A percentile compares a stretch with the other conserved stretches of the same genome.
Evolutionary conservation across 2,797 vertebrate genomes (phyloP).

Genomic region (Dromococcyx pavoninus): DNA sequence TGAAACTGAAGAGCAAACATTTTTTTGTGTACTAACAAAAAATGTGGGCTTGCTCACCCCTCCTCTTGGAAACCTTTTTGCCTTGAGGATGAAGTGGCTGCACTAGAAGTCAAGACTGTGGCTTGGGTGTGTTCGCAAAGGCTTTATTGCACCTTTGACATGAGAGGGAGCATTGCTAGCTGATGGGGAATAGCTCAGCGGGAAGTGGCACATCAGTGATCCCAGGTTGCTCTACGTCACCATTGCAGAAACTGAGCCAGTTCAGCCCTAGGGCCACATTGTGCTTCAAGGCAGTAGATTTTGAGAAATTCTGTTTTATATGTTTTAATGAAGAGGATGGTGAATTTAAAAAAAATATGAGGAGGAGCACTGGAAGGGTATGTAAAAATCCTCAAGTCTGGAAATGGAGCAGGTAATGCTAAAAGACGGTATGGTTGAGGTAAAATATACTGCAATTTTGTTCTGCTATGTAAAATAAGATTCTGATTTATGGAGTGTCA

Average conservation of each 20-base stretch:
- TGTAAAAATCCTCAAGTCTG: constrained; percentile 10
- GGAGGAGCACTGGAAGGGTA: not conserved
- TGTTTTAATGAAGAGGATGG: not conserved
- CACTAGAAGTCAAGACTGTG: not conserved
- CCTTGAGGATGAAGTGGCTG: not conserved
- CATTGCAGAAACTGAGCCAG: not conserved
- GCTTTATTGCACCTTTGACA: not conserved
- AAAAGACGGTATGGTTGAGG: constrained; percentile 37
- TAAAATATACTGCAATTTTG: constrained; percentile 63
- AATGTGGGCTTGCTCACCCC: not conserved
- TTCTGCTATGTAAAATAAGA: constrained; percentile 80
- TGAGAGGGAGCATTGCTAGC: not conserved
- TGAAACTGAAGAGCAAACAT: not conserved
- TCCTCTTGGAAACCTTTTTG: not conserved
- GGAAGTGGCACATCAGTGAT: accelerated
- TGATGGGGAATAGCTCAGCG: accelerated
- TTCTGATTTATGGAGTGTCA: constrained; percentile 83
- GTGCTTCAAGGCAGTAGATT: not conserved
- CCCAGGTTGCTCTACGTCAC: not conserved
- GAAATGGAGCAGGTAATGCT: constrained; percentile 55
- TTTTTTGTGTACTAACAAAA: not conserved
- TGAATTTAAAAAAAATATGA: not conserved
- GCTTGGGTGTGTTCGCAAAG: not conserved
- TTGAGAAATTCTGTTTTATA: not conserved
- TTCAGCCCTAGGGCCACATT: not conserved